A percentile compares a stretch with the other conserved stretches of the same genome.
Evolutionary conservation across 2,888 invertebrate species (phyloP).

Genomic region (Cynaeus angustus): DNA sequence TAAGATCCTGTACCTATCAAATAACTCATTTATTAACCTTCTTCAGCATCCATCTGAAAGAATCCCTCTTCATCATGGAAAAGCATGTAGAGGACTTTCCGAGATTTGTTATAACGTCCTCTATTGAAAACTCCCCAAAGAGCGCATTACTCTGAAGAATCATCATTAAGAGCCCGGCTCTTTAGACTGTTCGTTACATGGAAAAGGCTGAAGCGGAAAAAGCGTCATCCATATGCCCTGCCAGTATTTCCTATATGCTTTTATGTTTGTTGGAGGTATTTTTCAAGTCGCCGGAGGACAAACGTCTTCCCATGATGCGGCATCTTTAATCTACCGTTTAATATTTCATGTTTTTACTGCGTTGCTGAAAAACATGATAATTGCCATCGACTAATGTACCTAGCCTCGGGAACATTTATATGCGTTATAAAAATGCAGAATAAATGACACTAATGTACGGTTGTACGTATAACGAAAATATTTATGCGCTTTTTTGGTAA

Average conservation of each 20-base stretch:
- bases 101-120: slow-evolving; percentile 3
- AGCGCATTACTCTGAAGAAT: slow-evolving; percentile 47
- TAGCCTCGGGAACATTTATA: slow-evolving; percentile 61
- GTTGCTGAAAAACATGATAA: slow-evolving; percentile 68
- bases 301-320: slow-evolving; percentile 66
- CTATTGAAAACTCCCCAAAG: slow-evolving; percentile 48
- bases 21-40: too few species aligned
- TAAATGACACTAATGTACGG: slow-evolving; percentile 45
- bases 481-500: slow-evolving; percentile 20
- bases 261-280: slow-evolving; percentile 66
- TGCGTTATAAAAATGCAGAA: slow-evolving; percentile 45
- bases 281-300: slow-evolving; percentile 66
- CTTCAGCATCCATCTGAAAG: too few species aligned
- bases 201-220: slow-evolving; percentile 65
- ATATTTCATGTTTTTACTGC: slow-evolving; percentile 68
- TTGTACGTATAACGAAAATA: slow-evolving; percentile 35
- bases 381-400: slow-evolving; percentile 67
- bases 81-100: slow-evolving; percentile 2
- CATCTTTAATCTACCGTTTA: slow-evolving; percentile 69
- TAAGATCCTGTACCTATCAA: too few species aligned
- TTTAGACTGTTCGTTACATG: slow-evolving; percentile 59
- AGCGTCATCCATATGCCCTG: slow-evolving; percentile 65
- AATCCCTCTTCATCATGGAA: too few species aligned
- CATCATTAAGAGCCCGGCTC: slow-evolving; percentile 51
- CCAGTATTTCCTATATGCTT: slow-evolving; percentile 66